Evolutionary conservation across 2,113 vertebrate species (phyloP), one percentile per base, ranked within the genome.

Genomic region (Abramis brama): DNA sequence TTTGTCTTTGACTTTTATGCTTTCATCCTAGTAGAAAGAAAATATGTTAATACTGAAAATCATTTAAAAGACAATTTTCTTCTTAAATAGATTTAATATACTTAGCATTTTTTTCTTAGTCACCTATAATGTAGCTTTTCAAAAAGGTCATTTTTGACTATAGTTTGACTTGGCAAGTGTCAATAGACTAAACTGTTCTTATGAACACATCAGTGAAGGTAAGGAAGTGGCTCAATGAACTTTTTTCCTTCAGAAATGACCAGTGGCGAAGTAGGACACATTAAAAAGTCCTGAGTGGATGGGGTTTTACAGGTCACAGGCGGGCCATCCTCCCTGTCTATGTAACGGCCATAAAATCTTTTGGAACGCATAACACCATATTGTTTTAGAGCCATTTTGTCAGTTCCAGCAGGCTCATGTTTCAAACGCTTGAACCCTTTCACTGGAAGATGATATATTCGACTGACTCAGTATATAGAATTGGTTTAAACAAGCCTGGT

Each of bases 401-500:
- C 82, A 68, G 80, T 27, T 81, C 86, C 19, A 71, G 55, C 82
- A 79, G 81, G 82, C 77, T 91, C 81, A 15, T 87, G 85, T 90
- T 92, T 89, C 90, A 86, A 79, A 70, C 86, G 55, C 30, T 84
- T 74, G 68, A 62, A 75, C 57, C 0, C 21, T 13, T 80, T 88
- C 19, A 43, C 12, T 33, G 78, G 77, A 77, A 88, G 86, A 39
- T 87, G 76, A 64, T 33, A 5, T 25, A 85, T 57, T 57, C 17
- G 64, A 79, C 86, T 64, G 68, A 77, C 86, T 64, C 86, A 86
- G 88, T 84, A 19, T 87, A 86, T 91, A 73, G 70, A 90, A 89
- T 90, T 33, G 27, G 23, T 74, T 84, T 33, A 82, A 86, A 86
- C 68, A 73, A 62, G 86, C 76, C 68, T 68, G 88, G 57, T 47